Evolutionary conservation across 2,888 invertebrate species (phyloP).

Genomic region (Augiades crinisus): DNA sequence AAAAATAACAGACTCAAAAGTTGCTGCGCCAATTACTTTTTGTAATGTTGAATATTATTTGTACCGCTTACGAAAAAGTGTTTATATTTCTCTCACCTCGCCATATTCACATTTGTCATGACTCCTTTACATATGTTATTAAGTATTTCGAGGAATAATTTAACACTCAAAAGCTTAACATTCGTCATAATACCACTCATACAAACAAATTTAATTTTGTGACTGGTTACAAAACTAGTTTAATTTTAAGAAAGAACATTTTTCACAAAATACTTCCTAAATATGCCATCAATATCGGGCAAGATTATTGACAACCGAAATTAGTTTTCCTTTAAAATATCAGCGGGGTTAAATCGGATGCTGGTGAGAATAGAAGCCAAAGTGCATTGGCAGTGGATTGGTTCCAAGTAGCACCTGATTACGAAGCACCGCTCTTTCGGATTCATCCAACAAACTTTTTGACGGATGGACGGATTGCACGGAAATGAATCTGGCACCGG

Average conservation of each 20-base stretch:
- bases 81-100: too few species aligned
- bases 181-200: too few species aligned
- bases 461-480: conserved; percentile 35
- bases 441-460: conserved; percentile 29
- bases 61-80: too few species aligned
- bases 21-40: not conserved
- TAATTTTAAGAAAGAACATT: too few species aligned
- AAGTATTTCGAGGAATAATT: too few species aligned
- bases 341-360: conserved; percentile 8
- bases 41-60: not conserved
- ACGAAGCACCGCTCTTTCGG: conserved; percentile 25
- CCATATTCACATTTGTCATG: too few species aligned
- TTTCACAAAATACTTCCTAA: too few species aligned
- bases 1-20: conserved; percentile 13
- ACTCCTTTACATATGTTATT: too few species aligned
- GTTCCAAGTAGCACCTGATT: conserved; percentile 29
- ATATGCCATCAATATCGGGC: too few species aligned
- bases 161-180: too few species aligned
- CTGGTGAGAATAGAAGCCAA: conserved; percentile 25
- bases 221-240: too few species aligned
- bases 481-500: conserved; percentile 38
- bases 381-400: conserved; percentile 14
- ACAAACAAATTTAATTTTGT: too few species aligned
- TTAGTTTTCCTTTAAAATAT: not conserved
- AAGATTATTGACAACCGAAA: not conserved